These are phyloP conservation scores for Dendroctonus ponderosae DNA, from an alignment of 1,140 invertebrate genomes.

Conservation along the genomic window DNA sequence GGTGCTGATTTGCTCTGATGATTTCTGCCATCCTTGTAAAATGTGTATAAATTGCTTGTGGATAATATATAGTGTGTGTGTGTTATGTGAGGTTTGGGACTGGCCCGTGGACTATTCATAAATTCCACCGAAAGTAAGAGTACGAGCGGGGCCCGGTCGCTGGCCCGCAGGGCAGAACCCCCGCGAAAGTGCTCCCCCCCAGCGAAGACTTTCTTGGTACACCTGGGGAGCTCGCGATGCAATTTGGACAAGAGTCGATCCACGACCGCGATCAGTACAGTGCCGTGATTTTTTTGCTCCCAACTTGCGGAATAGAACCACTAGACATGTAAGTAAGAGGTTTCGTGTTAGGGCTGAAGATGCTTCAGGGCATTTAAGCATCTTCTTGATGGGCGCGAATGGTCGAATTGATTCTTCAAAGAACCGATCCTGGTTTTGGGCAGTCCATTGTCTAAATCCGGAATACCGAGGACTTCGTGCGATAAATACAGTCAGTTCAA, in stretches of 20 bases:
- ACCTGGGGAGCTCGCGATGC: conserved; percentile 6
- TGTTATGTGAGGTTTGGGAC: background rate
- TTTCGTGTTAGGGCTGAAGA: background rate
- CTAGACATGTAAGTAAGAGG: conserved; percentile 1
- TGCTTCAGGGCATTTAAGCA: no score
- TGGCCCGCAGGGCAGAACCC: background rate
- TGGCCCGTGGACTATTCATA: background rate
- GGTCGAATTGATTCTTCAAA: no score
- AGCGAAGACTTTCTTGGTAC: conserved; percentile 9
- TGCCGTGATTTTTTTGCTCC: conserved; percentile 1
- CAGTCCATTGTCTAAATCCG: no score
- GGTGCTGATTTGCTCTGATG: no score
- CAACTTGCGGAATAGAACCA: background rate
- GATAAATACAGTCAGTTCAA: no score
- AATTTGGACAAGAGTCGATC: background rate
- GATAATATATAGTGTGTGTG: no score
- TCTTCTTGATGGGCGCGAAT: no score
- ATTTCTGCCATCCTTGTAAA: no score
- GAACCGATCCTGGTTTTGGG: no score
- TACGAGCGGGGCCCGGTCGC: background rate
- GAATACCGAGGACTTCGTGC: no score
- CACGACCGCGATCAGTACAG: conserved; percentile 5
- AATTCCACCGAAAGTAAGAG: conserved; percentile 10
- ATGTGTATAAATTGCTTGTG: no score
- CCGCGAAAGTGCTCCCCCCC: conserved; percentile 14